These are phyloP conservation scores for Drosophila parthenogenetica DNA, from an alignment of 2,888 invertebrate species.

Conservation along the genomic window DNA sequence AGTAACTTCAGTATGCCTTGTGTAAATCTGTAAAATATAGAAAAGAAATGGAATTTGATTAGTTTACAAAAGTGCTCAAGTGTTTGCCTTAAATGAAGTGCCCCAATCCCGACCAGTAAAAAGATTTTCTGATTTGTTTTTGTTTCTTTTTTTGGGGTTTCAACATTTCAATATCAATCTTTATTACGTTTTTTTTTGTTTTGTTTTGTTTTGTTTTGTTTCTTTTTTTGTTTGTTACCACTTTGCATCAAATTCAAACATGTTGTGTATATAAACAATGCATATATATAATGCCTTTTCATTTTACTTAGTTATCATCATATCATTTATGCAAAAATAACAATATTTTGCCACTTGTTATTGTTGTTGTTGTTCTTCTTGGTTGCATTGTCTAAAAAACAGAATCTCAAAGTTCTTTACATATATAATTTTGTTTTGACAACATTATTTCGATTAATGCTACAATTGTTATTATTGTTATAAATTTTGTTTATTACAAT, in stretches of 20 bases:
- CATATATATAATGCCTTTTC: conserved; percentile 46
- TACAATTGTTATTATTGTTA: conserved; percentile 45
- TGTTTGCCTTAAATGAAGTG: neutral
- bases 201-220: conserved; percentile 56
- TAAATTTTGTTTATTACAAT: conserved; percentile 57
- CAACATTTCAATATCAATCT: conserved; percentile 82
- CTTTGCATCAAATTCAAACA: conserved; percentile 79
- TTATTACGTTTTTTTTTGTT: conserved; percentile 75
- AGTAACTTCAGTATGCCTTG: neutral
- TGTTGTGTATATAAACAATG: conserved; percentile 81
- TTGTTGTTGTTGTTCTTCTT: conserved; percentile 42
- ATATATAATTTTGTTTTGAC: conserved; percentile 39
- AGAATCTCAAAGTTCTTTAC: conserved; percentile 73
- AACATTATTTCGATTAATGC: conserved; percentile 68
- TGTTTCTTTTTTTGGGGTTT: conserved; percentile 71
- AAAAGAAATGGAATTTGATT: conserved; percentile 30
- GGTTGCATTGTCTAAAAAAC: conserved; percentile 60
- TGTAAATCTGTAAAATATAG: conserved; percentile 44
- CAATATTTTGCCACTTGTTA: conserved; percentile 52
- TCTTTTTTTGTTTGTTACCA: conserved; percentile 71
- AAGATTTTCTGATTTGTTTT: conserved; percentile 35
- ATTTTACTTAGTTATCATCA: conserved; percentile 35
- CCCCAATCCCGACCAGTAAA: conserved; percentile 33
- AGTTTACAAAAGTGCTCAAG: conserved; percentile 5
- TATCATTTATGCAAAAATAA: conserved; percentile 69